These are phyloP conservation scores for Crocuta crocuta DNA, from an alignment of 2,113 vertebrate species.

Conservation along the genomic window DNA sequence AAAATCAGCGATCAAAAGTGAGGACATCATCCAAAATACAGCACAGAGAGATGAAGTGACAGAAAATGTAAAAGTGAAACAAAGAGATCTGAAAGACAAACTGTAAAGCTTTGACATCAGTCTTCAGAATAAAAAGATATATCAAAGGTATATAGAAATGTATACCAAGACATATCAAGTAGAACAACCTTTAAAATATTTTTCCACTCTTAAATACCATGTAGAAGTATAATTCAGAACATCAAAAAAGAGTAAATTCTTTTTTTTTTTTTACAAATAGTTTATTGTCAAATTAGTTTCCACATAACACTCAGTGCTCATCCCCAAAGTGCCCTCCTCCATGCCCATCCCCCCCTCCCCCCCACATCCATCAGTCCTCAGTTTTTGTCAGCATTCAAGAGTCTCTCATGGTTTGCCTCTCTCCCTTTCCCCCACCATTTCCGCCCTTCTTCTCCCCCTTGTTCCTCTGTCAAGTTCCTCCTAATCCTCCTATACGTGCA, in stretches of 20 bases:
- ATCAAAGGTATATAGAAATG: neutral
- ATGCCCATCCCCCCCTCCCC: too few relatives aligned
- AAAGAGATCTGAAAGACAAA: neutral
- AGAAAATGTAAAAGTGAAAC: neutral
- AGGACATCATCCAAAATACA: neutral
- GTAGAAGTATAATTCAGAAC: neutral
- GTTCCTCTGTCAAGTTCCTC: too few relatives aligned
- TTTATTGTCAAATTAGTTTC: too few relatives aligned
- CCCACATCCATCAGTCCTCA: too few relatives aligned
- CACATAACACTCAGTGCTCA: too few relatives aligned
- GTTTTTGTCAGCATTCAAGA: too few relatives aligned
- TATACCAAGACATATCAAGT: neutral
- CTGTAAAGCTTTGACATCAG: neutral
- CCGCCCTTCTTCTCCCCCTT: too few relatives aligned
- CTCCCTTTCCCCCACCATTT: too few relatives aligned
- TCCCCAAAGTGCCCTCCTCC: too few relatives aligned
- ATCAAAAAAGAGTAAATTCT: neutral
- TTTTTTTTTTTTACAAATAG: too few relatives aligned
- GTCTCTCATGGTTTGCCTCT: too few relatives aligned
- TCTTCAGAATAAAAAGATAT: neutral
- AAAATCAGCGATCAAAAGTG: constrained; percentile 10
- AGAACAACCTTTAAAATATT: neutral
- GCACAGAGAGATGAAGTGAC: neutral
- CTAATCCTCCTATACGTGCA: too few relatives aligned
- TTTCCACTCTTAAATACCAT: neutral